Evolutionary conservation across 2,113 vertebrate species (phyloP), one percentile per base, ranked within the genome.

Genomic region (Embiotoca jacksoni): DNA sequence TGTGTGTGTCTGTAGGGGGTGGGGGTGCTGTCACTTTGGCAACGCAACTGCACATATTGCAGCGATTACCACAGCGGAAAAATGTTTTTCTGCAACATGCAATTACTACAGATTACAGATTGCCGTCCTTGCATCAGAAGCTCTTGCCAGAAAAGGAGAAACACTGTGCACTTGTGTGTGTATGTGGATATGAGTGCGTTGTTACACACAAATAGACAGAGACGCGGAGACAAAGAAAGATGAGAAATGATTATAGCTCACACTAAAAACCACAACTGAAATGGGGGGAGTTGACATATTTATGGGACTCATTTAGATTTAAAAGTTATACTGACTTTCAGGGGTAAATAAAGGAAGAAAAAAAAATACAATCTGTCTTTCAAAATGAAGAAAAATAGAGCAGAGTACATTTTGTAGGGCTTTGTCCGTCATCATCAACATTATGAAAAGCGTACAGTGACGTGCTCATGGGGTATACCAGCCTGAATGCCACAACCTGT

Each of bases 61-160:
- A 94, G 93, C 88, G 91, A 95, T 95, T 95, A 95, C 92, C 90
- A 89, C 93, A 94, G 93, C 89, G 94, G 93, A 95, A 94, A 95
- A 94, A 95, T 95, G 94, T 95, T 94, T 95, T 95, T 95, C 94
- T 94, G 94, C 92, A 95, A 94, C 94, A 94, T 94, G 93, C 94
- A 95, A 95, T 95, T 95, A 95, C 93, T 93, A 94, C 93, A 95
- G 94, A 95, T 94, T 95, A 95, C 92, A 95, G 94, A 95, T 94
- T 93, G 94, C 90, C 81, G 81, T 92, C 92, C 88, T 93, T 92
- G 92, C 93, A 94, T 94, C 92, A 92, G 93, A 94, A 91, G 89
- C 88, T 76, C 86, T 93, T 81, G 81, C 91, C 87, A 90, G 85
- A 92, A 87, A 88, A 92, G 84, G 87, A 93, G 89, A 93, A 92